These are phyloP conservation scores for Zenarchopterus dispar DNA, from an alignment of 2,797 vertebrate genomes.

Conservation along the genomic window DNA sequence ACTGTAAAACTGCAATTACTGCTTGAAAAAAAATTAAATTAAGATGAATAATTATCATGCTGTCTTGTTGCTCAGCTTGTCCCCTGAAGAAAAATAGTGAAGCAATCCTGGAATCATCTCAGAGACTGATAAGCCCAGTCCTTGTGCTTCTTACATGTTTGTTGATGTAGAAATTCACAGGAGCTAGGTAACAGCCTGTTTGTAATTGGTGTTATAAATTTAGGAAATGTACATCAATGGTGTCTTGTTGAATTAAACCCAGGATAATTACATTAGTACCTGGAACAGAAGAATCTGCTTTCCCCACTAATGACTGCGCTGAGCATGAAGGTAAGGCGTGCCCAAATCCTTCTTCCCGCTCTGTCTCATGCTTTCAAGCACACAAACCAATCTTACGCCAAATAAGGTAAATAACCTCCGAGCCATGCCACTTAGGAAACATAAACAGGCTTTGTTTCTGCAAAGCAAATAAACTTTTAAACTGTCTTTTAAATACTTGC, in stretches of 20 bases:
- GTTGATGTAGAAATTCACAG: not conserved
- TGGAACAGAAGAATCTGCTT: not conserved
- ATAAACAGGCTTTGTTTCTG: no score
- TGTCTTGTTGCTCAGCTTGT: conserved; percentile 12
- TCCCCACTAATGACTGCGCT: not conserved
- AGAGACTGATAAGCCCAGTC: conserved; percentile 2
- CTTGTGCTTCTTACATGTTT: conserved; percentile 1
- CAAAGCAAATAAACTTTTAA: no score
- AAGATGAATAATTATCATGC: conserved; percentile 22
- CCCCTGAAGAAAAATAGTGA: conserved; percentile 5
- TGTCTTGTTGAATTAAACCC: conserved; percentile 13
- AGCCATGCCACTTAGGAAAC: not conserved
- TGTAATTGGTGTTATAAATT: conserved; percentile 38
- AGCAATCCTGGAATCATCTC: conserved; percentile 3
- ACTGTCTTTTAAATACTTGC: no score
- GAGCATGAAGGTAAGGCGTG: not conserved
- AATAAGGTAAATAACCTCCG: not conserved
- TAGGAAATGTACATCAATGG: not conserved
- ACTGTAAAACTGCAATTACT: conserved; percentile 34
- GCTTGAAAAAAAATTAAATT: conserved; percentile 4
- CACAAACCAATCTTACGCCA: not conserved
- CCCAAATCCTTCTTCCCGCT: not conserved
- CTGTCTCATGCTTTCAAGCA: not conserved
- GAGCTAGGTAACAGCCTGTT: conserved; percentile 3
- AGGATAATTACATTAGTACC: not conserved